Evolutionary conservation across 2,797 vertebrate genomes (phyloP).

Genomic region (Erithacus rubecula): DNA sequence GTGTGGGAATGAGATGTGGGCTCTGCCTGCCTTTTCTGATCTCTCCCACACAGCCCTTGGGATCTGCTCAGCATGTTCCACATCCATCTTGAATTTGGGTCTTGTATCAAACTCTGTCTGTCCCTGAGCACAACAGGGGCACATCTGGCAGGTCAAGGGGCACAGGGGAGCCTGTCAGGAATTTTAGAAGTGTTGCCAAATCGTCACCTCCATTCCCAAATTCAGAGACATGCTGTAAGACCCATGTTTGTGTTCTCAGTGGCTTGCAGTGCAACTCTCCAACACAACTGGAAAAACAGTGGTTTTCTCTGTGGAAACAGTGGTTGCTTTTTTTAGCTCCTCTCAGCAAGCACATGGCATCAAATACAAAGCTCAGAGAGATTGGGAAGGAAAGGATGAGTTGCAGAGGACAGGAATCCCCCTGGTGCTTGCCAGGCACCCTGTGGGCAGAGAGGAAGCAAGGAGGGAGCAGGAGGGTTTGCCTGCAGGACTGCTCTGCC

Average conservation of each 20-base stretch:
- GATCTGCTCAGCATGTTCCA: accelerated
- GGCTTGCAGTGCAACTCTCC: background rate
- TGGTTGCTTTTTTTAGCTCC: background rate
- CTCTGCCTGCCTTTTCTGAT: background rate
- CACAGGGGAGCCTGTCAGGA: accelerated
- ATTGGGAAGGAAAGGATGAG: background rate
- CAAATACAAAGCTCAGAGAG: background rate
- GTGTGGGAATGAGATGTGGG: background rate
- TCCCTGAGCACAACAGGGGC: background rate
- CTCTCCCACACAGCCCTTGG: background rate
- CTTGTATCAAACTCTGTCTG: background rate
- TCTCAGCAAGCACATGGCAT: background rate
- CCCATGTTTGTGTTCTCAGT: accelerated
- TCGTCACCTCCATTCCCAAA: background rate
- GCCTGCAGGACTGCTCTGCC: accelerated
- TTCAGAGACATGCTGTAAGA: background rate
- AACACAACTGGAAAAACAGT: background rate
- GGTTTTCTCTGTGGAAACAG: background rate
- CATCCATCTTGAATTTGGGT: too few species aligned
- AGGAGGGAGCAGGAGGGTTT: background rate
- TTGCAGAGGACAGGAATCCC: background rate
- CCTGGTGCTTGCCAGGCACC: background rate
- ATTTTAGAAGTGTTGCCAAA: background rate
- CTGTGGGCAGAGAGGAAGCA: background rate
- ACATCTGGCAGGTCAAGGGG: background rate